A percentile compares a stretch with the other conserved stretches of the same genome.
Evolutionary conservation across 1,140 invertebrate genomes (phyloP).

Genomic region (Drosophila carrolli): DNA sequence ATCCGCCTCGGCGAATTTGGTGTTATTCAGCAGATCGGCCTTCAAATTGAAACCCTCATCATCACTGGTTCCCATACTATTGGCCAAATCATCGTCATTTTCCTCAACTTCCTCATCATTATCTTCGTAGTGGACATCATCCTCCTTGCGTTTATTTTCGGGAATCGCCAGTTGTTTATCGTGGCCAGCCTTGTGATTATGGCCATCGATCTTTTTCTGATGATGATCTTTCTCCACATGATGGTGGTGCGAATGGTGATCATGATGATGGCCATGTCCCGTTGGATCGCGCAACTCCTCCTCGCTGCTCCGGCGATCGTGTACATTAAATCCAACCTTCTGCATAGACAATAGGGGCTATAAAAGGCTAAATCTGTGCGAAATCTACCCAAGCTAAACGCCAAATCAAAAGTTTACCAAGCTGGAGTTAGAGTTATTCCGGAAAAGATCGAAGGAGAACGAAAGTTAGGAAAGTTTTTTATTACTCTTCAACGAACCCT

Average conservation of each 20-base stretch:
- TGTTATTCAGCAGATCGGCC: slow-evolving; percentile 89
- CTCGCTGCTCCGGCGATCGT: slow-evolving; percentile 37
- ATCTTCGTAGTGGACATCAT: slow-evolving; percentile 6
- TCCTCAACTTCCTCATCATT: slow-evolving; percentile 18
- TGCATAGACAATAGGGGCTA: slow-evolving; percentile 35
- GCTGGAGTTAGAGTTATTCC: slow-evolving; percentile 33
- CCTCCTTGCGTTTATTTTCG: slow-evolving; percentile 7
- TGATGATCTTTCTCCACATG: slow-evolving; percentile 20
- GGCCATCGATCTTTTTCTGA: slow-evolving; percentile 15
- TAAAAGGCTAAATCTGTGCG: slow-evolving; percentile 22
- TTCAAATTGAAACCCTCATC: slow-evolving; percentile 39
- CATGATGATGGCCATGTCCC: slow-evolving; percentile 17
- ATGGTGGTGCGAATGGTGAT: slow-evolving; percentile 48
- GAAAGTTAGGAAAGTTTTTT: slow-evolving; percentile 56
- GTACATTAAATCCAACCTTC: slow-evolving; percentile 52
- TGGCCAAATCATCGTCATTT: slow-evolving; percentile 14
- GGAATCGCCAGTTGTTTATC: slow-evolving; percentile 61
- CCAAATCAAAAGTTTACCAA: slow-evolving; percentile 25
- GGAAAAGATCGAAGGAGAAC: slow-evolving; percentile 39
- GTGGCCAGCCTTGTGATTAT: slow-evolving; percentile 39
- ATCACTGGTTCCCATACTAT: slow-evolving; percentile 7
- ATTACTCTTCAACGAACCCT: slow-evolving; percentile 40
- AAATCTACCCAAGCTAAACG: slow-evolving; percentile 27
- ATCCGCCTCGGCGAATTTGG: slow-evolving; percentile 89
- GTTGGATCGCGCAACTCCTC: slow-evolving; percentile 1